Evolutionary conservation across 2,888 invertebrate genomes (phyloP).

Genomic region (Luperina testacea): DNA sequence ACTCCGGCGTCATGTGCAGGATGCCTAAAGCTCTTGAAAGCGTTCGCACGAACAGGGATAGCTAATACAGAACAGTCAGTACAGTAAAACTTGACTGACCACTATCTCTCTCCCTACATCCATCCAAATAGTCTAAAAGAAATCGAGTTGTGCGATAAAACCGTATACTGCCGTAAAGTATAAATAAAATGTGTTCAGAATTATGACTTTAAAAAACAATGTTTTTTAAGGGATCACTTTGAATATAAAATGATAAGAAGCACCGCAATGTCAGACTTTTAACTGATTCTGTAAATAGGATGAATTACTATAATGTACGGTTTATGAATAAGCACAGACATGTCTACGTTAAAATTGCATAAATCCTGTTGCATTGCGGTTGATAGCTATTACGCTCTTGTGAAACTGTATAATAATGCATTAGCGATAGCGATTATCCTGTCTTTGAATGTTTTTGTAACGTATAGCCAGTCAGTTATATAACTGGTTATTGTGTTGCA

Average conservation of each 20-base stretch:
- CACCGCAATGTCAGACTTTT: not conserved
- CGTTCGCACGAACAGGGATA: not conserved
- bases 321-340: not conserved
- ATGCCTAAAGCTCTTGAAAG: not conserved
- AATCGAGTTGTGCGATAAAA: not conserved
- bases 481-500: constrained; percentile 69
- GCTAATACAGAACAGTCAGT: too few species aligned
- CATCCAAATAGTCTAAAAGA: not conserved
- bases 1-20: not conserved
- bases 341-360: not conserved
- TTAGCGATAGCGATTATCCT: constrained; percentile 9
- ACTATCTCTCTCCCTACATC: not conserved
- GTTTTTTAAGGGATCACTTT: not conserved
- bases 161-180: not conserved
- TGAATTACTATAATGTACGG: not conserved
- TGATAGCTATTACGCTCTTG: not conserved
- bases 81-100: not conserved
- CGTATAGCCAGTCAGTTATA: not conserved
- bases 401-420: not conserved
- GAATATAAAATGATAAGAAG: not conserved
- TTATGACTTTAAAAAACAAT: not conserved
- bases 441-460: not conserved
- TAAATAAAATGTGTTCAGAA: not conserved
- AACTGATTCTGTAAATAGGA: not conserved
- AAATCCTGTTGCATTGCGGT: constrained; percentile 12